phyloP scores from a whole-genome alignment of 2,888 invertebrate genomes.

The Lepidocyrtoides sp. region DNA sequence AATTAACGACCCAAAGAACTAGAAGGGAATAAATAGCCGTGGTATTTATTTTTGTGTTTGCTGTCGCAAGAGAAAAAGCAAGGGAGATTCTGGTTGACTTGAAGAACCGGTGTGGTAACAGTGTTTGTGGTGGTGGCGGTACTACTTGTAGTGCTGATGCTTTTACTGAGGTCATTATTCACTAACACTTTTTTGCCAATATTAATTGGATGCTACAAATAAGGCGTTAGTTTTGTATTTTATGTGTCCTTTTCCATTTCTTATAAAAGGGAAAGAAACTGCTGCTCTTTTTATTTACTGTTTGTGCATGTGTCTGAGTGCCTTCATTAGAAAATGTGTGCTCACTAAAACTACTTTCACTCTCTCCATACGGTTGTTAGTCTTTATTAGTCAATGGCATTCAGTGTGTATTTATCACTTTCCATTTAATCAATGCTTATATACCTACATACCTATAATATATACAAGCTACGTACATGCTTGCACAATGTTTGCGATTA shows the following conservation, averaged over 20 bases:
- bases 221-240: constrained; percentile 19
- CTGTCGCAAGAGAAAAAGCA: background rate
- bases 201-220: constrained; percentile 33
- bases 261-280: background rate
- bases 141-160: background rate
- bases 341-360: too few species aligned
- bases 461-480: background rate
- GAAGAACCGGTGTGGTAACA: background rate
- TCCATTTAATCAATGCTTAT: background rate
- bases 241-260: background rate
- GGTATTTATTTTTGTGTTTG: background rate
- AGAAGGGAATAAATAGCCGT: constrained; percentile 30
- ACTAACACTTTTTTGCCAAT: constrained; percentile 6
- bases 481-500: background rate
- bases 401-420: background rate
- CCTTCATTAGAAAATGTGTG: background rate
- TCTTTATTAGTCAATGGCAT: constrained; percentile 11
- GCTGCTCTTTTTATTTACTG: background rate
- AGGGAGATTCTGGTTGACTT: background rate
- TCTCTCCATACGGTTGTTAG: background rate
- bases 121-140: background rate
- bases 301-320: background rate
- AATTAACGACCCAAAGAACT: background rate
- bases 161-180: background rate
- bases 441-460: background rate